Base-by-base conservation (phyloP, 92 coral and sea anemone species). In the Ricordea florida region DNA sequence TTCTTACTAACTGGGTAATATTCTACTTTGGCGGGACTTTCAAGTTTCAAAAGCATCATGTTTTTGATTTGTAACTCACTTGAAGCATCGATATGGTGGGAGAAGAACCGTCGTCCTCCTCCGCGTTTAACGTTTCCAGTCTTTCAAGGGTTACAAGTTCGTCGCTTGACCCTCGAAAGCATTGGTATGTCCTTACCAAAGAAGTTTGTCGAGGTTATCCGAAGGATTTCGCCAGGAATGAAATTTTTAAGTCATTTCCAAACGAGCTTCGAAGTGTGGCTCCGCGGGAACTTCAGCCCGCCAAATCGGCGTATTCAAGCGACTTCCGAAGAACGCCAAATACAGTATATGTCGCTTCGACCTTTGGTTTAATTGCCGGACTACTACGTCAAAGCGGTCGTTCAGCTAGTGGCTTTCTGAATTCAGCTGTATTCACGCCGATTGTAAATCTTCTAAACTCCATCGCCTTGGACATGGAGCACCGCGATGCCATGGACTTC, bases 351-450 rank as follows among this genome's bases (percentile, higher is more conserved):
- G 56, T 66, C 33, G 57, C 52, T 65, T 65, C 56, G 28, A 65
- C 73, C 26, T 65, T 45, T 7, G 57, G 73, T 23, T 42, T 69
- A 69, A 48, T 51, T 56, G 76, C 62, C 58, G 76, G 76, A 42
- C 62, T 69, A 42, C 62, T 66, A 43, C 74, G 22, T 36, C 76
- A 69, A 69, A 67, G 36, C 32, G 48, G 58, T 47, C 41, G 57
- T 21, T 53, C 41, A 35, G 58, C 46, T 47, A 48, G 58, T 51
- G 48, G 64, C 37, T 18, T 69, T 69, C 73, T 65, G 48, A 65
- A 52, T 65, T 65, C 73, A 42, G 33, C 73, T 32, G 49, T 7
- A 64, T 43, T 64, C 57, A 46, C 45, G 57, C 72, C 48, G 34
- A 34, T 65, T 42, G 52, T 43, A 32, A 32, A 52, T 65, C 51